Evolutionary conservation across 2,888 invertebrate genomes (phyloP).

Genomic region (Augochlorella aurata): DNA sequence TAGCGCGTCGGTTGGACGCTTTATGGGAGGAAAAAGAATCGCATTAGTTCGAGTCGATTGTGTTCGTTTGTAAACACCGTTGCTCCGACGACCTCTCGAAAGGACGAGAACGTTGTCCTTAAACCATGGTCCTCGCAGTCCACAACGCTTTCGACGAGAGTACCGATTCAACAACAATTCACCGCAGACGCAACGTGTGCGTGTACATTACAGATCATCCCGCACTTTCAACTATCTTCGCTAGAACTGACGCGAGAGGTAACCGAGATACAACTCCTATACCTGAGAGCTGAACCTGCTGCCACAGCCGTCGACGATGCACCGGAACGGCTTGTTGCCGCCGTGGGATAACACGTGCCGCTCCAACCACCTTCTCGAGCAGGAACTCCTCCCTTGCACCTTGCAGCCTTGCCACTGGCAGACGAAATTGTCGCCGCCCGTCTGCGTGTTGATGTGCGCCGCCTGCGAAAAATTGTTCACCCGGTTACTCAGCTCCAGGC

Average conservation of each 20-base stretch:
- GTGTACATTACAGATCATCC: background rate
- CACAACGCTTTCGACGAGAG: background rate
- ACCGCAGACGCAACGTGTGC: background rate
- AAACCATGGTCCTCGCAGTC: too few relatives aligned
- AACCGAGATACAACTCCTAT: slow-evolving; percentile 66
- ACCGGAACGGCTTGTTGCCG: slow-evolving; percentile 95
- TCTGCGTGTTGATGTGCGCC: slow-evolving; percentile 93
- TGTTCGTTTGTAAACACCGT: background rate
- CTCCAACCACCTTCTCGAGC: slow-evolving; percentile 96
- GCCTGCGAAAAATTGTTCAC: slow-evolving; percentile 82
- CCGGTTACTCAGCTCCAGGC: background rate
- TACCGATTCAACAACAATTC: background rate
- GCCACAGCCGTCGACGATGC: slow-evolving; percentile 97
- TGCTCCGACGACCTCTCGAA: background rate
- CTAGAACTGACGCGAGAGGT: background rate
- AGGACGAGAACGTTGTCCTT: too few relatives aligned
- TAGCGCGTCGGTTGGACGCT: background rate
- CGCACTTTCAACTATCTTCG: background rate
- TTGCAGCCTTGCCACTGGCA: slow-evolving; percentile 97
- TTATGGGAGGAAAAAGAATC: slow-evolving; percentile 22
- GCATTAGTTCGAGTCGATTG: slow-evolving; percentile 12
- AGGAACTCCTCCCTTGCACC: slow-evolving; percentile 95
- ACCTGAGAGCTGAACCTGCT: slow-evolving; percentile 94
- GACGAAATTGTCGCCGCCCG: slow-evolving; percentile 91
- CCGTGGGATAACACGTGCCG: slow-evolving; percentile 95